Conservation (phyloP, 2,888 invertebrate species). For the Rhamnusium bicolor region DNA sequence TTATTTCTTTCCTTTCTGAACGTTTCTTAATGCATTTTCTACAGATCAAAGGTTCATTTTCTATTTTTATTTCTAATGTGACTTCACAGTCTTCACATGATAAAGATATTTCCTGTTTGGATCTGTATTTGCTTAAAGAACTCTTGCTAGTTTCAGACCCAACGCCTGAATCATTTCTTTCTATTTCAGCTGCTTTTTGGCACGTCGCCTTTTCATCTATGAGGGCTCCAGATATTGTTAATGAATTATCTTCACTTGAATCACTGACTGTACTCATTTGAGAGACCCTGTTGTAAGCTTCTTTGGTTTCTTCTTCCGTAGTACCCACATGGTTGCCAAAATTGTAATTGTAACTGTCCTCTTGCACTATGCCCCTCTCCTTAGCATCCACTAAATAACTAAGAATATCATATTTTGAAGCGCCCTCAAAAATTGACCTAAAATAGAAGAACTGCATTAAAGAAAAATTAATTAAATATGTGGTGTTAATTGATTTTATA, state of each 20-base stretch:
- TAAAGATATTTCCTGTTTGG: conserved; percentile 73
- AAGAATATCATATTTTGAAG: conserved; percentile 91
- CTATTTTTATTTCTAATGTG: conserved; percentile 79
- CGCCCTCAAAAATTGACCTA: conserved; percentile 83
- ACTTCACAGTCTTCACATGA: conserved; percentile 91
- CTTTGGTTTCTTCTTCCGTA: conserved; percentile 73
- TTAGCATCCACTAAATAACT: conserved; percentile 92
- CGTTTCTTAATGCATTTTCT: conserved; percentile 91
- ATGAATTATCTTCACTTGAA: conserved; percentile 87
- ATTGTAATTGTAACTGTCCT: conserved; percentile 80
- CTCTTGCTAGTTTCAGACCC: conserved; percentile 94
- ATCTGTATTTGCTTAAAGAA: conserved; percentile 82
- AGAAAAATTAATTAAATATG: background rate
- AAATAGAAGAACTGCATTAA: conserved; percentile 39
- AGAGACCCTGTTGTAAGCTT: conserved; percentile 80
- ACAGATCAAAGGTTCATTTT: conserved; percentile 88
- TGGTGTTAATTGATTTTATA: background rate
- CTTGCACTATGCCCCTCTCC: conserved; percentile 81
- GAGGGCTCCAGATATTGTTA: conserved; percentile 76
- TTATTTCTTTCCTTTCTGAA: conserved; percentile 93
- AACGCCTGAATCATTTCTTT: conserved; percentile 93
- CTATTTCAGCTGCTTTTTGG: conserved; percentile 83
- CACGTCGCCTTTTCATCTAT: conserved; percentile 74
- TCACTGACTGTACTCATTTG: conserved; percentile 88
- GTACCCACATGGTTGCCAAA: conserved; percentile 72